Conservation (phyloP, 2,113 vertebrate genomes). For the Xenopus laevis region DNA sequence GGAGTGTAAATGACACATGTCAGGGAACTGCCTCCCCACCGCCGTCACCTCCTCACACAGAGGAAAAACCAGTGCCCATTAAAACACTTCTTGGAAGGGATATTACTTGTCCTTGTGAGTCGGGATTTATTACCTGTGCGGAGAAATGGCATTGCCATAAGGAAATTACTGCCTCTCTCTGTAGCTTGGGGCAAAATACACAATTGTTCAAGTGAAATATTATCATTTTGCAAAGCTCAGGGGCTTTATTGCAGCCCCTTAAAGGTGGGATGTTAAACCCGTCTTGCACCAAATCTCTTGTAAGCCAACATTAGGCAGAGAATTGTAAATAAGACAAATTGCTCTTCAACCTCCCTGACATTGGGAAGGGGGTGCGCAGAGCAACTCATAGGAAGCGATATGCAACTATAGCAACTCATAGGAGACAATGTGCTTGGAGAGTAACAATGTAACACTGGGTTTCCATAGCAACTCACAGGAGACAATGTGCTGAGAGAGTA, state of each 20-base stretch:
- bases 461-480: no score
- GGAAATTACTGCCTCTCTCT: slow-evolving; percentile 55
- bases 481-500: no score
- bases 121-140: slow-evolving; percentile 57
- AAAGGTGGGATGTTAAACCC: slow-evolving; percentile 44
- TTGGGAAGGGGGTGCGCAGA: no score
- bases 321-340: slow-evolving; percentile 35
- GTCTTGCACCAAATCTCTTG: not conserved
- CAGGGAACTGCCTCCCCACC: not conserved
- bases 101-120: slow-evolving; percentile 43
- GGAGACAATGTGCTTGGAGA: no score
- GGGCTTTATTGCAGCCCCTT: slow-evolving; percentile 41
- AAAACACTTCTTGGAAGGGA: slow-evolving; percentile 35
- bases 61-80: slow-evolving; percentile 42
- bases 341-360: not conserved
- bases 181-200: slow-evolving; percentile 46
- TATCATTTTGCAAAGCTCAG: slow-evolving; percentile 50
- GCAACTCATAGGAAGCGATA: no score
- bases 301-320: slow-evolving; percentile 44
- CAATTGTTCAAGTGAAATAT: slow-evolving; percentile 50
- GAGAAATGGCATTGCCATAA: slow-evolving; percentile 51
- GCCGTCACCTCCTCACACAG: not conserved
- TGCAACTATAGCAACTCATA: no score
- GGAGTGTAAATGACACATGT: no score
- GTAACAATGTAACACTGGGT: no score